phyloP scores from a whole-genome alignment of 2,888 invertebrate species.

The Barypeithes pellucidus region DNA sequence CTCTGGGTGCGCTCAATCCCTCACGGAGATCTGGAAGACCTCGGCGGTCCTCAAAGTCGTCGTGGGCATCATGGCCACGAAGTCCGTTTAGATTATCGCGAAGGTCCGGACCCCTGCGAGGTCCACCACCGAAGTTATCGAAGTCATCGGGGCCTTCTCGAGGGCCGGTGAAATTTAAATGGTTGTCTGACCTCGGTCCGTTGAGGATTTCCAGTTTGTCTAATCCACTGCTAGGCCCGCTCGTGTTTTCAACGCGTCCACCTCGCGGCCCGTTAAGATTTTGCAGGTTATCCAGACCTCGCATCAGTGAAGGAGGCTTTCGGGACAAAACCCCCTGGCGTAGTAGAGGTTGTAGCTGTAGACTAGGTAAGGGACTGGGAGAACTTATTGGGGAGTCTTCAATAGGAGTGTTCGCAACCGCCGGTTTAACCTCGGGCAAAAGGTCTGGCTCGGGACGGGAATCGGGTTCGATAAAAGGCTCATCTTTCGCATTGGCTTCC shows the following conservation, averaged over 20 bases:
- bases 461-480: background rate
- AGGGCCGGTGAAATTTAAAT: no score
- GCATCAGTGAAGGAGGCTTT: background rate
- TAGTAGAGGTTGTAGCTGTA: background rate
- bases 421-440: background rate
- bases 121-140: constrained; percentile 3
- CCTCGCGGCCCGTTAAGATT: constrained; percentile 12
- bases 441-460: background rate
- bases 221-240: background rate
- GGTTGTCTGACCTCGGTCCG: no score
- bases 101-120: background rate
- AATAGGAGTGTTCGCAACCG: background rate
- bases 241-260: no score
- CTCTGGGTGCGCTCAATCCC: background rate
- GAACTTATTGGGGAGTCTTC: background rate
- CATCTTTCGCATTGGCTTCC: background rate
- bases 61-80: background rate
- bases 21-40: background rate
- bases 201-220: constrained; percentile 2
- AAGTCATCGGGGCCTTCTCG: background rate
- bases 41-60: background rate
- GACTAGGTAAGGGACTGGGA: background rate
- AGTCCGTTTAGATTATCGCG: constrained; percentile 10
- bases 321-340: background rate
- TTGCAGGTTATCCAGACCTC: background rate